Conservation (phyloP, 2,113 vertebrate species). For the Fukomys damarensis region DNA sequence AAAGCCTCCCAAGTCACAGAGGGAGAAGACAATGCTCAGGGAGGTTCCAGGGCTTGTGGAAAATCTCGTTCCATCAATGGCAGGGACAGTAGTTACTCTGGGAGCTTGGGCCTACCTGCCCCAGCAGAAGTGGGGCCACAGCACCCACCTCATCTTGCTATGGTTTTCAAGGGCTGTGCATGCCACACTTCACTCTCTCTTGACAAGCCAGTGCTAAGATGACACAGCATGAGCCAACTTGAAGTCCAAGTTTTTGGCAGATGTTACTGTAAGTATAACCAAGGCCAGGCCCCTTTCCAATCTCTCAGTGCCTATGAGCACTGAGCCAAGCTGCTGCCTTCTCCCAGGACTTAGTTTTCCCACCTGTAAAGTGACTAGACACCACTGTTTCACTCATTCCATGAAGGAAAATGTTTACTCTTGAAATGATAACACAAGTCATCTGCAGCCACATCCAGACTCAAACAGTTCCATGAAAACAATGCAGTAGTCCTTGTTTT, state of each 20-base stretch:
- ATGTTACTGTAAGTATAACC: rapidly evolving
- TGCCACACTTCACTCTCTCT: no score
- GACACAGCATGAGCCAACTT: background rate
- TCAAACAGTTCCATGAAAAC: background rate
- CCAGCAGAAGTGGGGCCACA: background rate
- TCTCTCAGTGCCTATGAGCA: background rate
- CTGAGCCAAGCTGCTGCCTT: background rate
- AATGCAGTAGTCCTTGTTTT: background rate
- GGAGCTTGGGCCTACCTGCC: background rate
- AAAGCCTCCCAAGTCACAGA: background rate
- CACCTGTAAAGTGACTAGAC: background rate
- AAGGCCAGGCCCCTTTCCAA: background rate
- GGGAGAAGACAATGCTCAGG: background rate
- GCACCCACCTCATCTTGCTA: background rate
- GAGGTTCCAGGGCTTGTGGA: background rate
- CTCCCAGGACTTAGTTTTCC: background rate
- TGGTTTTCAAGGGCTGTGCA: background rate
- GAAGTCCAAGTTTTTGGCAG: background rate
- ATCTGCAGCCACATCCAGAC: background rate
- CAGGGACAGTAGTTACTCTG: no score
- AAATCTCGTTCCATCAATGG: background rate
- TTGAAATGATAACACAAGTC: background rate
- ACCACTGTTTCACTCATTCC: background rate
- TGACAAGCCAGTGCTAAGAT: background rate
- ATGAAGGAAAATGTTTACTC: background rate